Base-by-base conservation (phyloP, 2,113 vertebrate genomes). In the Rhipidura dahli region DNA sequence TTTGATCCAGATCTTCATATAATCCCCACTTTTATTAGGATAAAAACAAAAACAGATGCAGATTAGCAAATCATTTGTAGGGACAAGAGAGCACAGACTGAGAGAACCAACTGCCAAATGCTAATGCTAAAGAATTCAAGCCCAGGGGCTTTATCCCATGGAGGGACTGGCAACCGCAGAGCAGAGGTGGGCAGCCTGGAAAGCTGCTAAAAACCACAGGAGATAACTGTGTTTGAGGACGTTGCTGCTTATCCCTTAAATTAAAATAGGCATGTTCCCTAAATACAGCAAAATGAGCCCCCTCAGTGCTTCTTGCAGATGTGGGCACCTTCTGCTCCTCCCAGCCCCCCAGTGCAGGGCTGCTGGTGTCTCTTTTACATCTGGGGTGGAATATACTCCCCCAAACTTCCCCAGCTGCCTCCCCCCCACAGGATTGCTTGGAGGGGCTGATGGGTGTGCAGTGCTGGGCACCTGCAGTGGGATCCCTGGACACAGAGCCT, bases 21-120 rank as follows among this genome's bases (percentile, higher is more conserved):
- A 93, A 96, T 63, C 90, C 76, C 44, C 23, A 19, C 31, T 93
- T 89, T 87, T 84, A 92, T 82, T 89, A 71, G 83, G 61, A 64
- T 56, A 49, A 89, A 95, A 96, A 68, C 83, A 92, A 94, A 96
- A 96, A 9, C 90, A 96, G 90, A 87, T 94, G 96, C 83, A 92
- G 90, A 92, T 95, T 86, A 89, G 69, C 35, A 89, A 87, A 84
- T 65, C 57, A 13, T 30, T 86, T 92, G 69, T 92, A 90, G 83
- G 88, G 85, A 92, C 83, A 81, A 82, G 76, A 51, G n/a, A 49
- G 21, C 1, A 3, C 47, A 72, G 79, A 84, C 42, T 11, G n/a
- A 71, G 44, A 63, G 76, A 86, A 56, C n/a, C 0, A 2, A 44
- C 86, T 93, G 93, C 93, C 88, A 94, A 94, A 89, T 2, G 6